phyloP scores from a whole-genome alignment of 2,113 vertebrate species.

The Nothoprocta pentlandii region DNA sequence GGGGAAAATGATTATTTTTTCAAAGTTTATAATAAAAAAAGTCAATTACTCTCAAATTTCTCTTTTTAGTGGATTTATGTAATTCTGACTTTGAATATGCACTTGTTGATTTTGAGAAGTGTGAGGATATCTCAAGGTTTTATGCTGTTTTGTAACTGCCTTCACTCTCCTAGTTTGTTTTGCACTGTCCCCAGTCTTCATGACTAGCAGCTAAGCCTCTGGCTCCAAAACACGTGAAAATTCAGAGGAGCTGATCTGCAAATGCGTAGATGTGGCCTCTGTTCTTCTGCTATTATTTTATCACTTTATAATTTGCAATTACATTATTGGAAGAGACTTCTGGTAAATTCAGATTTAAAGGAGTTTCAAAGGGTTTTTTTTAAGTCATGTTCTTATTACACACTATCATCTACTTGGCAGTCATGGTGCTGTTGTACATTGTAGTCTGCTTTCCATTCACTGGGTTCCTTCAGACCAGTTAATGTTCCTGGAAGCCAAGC shows the following conservation, averaged over 20 bases:
- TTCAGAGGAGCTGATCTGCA: not conserved
- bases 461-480: not conserved
- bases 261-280: not conserved
- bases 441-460: not conserved
- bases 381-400: not conserved
- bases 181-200: not conserved
- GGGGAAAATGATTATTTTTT: not conserved
- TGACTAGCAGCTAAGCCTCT: not conserved
- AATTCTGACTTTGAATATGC: not conserved
- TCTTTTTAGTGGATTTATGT: not conserved
- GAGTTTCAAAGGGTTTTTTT: not conserved
- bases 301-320: not conserved
- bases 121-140: not conserved
- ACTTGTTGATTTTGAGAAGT: not conserved
- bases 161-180: not conserved
- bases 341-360: not conserved
- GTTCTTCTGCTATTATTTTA: not conserved
- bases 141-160: not conserved
- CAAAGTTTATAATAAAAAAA: not conserved
- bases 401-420: not conserved
- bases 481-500: not conserved
- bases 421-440: fast-evolving
- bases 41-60: not conserved
- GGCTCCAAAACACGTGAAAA: not conserved
- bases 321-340: not conserved